Conservation (phyloP, 2,113 vertebrate species). For the Aspiorhynchus laticeps region DNA sequence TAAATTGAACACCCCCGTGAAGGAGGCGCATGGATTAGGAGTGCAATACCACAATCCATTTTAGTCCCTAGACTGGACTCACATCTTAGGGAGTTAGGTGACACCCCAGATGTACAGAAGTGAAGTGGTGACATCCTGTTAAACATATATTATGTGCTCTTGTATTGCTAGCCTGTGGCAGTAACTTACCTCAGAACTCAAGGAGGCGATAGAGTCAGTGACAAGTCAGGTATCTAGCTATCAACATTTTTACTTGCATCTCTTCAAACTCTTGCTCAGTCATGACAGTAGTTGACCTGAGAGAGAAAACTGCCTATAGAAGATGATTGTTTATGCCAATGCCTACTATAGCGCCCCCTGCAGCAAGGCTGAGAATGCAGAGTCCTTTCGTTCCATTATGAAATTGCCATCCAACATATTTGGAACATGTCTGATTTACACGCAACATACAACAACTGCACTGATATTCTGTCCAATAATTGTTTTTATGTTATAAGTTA, state of each 20-base stretch:
- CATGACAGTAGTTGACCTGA: neutral
- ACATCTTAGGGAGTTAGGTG: constrained; percentile 44
- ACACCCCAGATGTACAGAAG: neutral
- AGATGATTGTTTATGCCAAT: neutral
- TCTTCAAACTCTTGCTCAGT: neutral
- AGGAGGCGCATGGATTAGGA: constrained; percentile 60
- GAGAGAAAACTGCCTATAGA: neutral
- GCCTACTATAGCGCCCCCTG: neutral
- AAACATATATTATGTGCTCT: neutral
- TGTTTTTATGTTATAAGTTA: neutral
- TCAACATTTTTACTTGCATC: neutral
- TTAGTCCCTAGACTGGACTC: constrained; percentile 47
- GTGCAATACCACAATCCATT: constrained; percentile 35
- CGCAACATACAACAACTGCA: neutral
- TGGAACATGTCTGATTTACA: neutral
- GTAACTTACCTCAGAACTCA: neutral
- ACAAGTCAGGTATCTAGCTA: neutral
- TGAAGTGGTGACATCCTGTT: neutral
- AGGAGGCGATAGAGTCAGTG: neutral
- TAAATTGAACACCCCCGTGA: constrained; percentile 71
- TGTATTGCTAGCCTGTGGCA: neutral
- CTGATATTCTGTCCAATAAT: neutral
- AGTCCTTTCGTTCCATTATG: neutral
- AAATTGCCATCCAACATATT: neutral
- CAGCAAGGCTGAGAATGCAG: neutral